These are phyloP conservation scores for Ceyx erithaca DNA, from an alignment of 2,797 vertebrate species.

Conservation along the genomic window DNA sequence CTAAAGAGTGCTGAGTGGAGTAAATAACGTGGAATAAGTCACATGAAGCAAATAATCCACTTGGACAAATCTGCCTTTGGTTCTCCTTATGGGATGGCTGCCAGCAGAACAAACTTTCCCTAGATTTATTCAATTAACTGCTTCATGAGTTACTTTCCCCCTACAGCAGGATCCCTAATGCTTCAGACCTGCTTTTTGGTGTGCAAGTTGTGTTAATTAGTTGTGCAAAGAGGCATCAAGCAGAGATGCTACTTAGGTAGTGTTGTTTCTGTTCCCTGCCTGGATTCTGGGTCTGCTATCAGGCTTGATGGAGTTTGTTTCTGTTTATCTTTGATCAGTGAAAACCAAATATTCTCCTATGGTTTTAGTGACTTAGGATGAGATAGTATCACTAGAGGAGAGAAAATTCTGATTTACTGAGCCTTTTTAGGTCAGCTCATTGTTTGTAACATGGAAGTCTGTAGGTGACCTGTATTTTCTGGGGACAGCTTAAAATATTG, in stretches of 20 bases:
- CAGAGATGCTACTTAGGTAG: neutral
- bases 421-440: neutral
- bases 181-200: neutral
- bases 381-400: neutral
- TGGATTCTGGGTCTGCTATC: neutral
- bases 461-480: neutral
- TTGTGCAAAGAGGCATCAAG: neutral
- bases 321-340: neutral
- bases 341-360: neutral
- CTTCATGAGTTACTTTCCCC: constrained; percentile 17
- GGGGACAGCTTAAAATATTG: neutral
- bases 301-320: neutral
- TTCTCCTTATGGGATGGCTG: constrained; percentile 8
- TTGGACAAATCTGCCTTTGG: neutral
- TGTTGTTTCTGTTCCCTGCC: neutral
- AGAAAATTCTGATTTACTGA: neutral
- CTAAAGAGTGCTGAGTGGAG: neutral
- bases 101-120: neutral
- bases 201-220: neutral
- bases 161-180: neutral
- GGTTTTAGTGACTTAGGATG: neutral
- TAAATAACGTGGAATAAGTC: neutral
- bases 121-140: constrained; percentile 44
- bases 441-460: neutral
- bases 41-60: neutral